Evolutionary conservation across 2,113 vertebrate genomes (phyloP), one percentile per base, ranked within the genome.

Genomic region (Mesocricetus auratus): DNA sequence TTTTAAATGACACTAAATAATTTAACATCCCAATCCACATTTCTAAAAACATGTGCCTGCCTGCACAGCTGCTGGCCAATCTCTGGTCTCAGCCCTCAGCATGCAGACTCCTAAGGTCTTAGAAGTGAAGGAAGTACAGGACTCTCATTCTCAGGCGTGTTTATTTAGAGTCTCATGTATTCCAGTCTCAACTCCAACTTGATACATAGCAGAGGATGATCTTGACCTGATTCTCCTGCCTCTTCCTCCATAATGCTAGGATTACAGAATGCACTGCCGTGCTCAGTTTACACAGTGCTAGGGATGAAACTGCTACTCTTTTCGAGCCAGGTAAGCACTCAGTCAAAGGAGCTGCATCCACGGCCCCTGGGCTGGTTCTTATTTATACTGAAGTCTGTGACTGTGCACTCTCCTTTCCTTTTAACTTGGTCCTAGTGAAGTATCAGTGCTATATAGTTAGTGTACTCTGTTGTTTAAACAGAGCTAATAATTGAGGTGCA

Each of bases 11-110:
- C 66, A 78, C 81, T 78, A 33, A 83, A 5, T 58, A 78, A 91
- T 83, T 95, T 88, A 91, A 95, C 75, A n/a, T 10, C 47, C 3
- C 39, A 17, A 73, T 73, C 12, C 58, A 26, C 68, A 53, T 89
- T 95, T 86, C 83, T 94, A n/a, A 93, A 58, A 86, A 50, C 89
- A 79, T 69, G 3, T 22, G 89, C 68, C 60, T 22, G 89, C 68
- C 60, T 56, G 53, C 53, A 56, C 12, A 56, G 13, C 64, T 87
- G 26, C 47, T 11, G 11, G 85, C 53, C 53, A 4, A 2, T 64
- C 19, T 36, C 50, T 75, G 31, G 29, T 36, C 31, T 68, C 42
- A 86, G 19, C 33, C 31, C 16, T 8, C 11, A 45, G 68, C 24
- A 33, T 53, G 74, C 2, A 88, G 86, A 68, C 62, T 74, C 56